Evolutionary conservation across 2,797 vertebrate species (phyloP).

Genomic region (Fratercula arctica): DNA sequence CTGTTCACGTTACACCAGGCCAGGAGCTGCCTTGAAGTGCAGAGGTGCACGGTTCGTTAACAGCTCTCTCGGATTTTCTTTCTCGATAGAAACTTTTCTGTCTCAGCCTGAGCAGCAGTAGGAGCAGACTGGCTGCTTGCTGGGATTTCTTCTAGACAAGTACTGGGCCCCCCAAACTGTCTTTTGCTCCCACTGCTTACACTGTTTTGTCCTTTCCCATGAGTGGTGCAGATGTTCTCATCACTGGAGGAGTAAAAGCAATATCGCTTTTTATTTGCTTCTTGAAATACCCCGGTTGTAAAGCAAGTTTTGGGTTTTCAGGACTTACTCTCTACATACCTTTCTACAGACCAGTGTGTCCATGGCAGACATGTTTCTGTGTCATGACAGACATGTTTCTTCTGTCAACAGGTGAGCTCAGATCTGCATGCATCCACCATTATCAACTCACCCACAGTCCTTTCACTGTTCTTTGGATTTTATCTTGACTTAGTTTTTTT

Average conservation of each 20-base stretch:
- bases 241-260: background rate
- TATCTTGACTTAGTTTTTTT: background rate
- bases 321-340: background rate
- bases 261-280: background rate
- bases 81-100: background rate
- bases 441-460: background rate
- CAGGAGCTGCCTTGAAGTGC: background rate
- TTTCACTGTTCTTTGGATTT: background rate
- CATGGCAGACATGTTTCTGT: background rate
- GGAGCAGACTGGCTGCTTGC: background rate
- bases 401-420: background rate
- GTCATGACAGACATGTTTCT: background rate
- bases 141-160: background rate
- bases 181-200: background rate
- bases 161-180: background rate
- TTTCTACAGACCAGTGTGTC: background rate
- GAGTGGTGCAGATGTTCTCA: background rate
- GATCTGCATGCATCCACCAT: background rate
- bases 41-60: background rate
- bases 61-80: background rate
- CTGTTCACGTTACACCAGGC: background rate
- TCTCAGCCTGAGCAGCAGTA: background rate
- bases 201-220: background rate
- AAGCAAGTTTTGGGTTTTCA: background rate
- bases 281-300: background rate